Evolutionary conservation across 2,797 vertebrate genomes (phyloP).

Genomic region (Pseudomugil gertrudae): DNA sequence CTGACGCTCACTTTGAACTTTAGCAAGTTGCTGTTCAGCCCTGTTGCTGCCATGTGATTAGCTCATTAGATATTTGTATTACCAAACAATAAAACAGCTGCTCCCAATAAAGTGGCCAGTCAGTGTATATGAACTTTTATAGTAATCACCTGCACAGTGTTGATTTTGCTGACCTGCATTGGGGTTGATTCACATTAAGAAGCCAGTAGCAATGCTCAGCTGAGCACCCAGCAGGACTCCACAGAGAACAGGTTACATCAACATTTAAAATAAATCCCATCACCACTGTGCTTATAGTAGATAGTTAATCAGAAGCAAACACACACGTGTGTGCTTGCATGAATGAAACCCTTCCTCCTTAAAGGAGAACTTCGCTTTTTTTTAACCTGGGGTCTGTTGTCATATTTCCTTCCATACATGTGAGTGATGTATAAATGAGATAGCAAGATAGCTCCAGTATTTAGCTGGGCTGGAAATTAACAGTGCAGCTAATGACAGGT

Average conservation of each 20-base stretch:
- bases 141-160: not conserved
- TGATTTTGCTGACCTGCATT: not conserved
- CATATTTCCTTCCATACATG: too few relatives aligned
- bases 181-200: slow-evolving; percentile 12
- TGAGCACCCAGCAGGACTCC: slow-evolving; percentile 25
- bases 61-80: not conserved
- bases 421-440: too few relatives aligned
- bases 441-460: too few relatives aligned
- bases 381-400: too few relatives aligned
- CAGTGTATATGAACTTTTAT: not conserved
- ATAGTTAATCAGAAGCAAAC: slow-evolving; percentile 21
- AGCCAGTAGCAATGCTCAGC: slow-evolving; percentile 12
- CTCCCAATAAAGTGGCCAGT: not conserved
- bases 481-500: too few relatives aligned
- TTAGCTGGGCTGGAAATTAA: too few relatives aligned
- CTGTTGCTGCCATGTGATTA: not conserved
- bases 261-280: not conserved
- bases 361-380: too few relatives aligned
- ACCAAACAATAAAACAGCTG: not conserved
- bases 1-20: not conserved
- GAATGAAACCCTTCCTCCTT: slow-evolving; percentile 5
- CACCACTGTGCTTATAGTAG: not conserved
- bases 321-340: slow-evolving; percentile 11
- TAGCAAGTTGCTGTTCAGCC: too few relatives aligned
- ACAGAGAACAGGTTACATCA: not conserved